phyloP scores from a whole-genome alignment of 2,888 invertebrate species.

The Artemia sinica region DNA sequence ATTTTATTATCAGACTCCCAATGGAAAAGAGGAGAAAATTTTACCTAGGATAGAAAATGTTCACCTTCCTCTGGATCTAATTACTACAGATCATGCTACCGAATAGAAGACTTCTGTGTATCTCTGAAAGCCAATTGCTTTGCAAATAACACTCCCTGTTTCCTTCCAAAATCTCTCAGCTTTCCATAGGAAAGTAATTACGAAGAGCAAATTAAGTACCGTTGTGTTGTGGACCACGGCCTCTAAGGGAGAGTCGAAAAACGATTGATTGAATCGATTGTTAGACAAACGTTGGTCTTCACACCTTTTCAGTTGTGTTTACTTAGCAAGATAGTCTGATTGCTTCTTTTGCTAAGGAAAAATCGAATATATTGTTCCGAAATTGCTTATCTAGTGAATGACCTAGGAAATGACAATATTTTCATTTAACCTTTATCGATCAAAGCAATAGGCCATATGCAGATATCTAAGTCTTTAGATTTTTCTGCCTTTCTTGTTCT shows the following conservation, averaged over 20 bases:
- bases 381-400: not conserved
- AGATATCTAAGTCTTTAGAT: too few relatives aligned
- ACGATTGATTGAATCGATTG: conserved; percentile 12
- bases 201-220: conserved; percentile 13
- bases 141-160: conserved; percentile 10
- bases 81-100: conserved; percentile 13
- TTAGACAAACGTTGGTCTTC: not conserved
- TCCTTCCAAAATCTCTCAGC: conserved; percentile 1
- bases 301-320: conserved; percentile 4
- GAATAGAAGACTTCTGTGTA: conserved; percentile 9
- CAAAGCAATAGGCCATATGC: too few relatives aligned
- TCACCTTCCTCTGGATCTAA: conserved; percentile 5
- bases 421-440: too few relatives aligned
- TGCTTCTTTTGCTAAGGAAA: not conserved
- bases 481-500: too few relatives aligned
- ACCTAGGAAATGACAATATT: too few relatives aligned
- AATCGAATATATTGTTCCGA: conserved; percentile 5
- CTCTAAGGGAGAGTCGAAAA: not conserved
- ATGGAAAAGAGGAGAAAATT: too few relatives aligned
- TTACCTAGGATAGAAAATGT: not conserved
- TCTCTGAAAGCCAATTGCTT: conserved; percentile 10
- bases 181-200: conserved; percentile 6
- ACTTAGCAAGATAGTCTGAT: conserved; percentile 7
- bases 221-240: conserved; percentile 10
- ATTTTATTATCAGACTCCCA: too few relatives aligned